Base-by-base conservation (phyloP, 2,797 vertebrate genomes). In the Tolypeutes matacus region DNA sequence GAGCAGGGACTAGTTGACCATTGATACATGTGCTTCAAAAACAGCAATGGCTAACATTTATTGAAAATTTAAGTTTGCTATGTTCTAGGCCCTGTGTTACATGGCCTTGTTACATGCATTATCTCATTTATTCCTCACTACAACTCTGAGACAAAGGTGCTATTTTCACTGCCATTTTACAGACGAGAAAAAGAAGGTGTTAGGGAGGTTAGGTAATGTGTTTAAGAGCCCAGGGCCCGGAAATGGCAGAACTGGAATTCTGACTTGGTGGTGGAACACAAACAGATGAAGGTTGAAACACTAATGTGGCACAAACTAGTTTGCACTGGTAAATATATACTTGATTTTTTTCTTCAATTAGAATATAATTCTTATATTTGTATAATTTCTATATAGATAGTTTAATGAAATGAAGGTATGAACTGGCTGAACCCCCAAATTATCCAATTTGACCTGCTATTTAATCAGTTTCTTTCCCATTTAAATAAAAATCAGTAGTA, bases 21-120 rank as follows among this genome's bases (percentile, higher is more conserved):
- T 3, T 4, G 13, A 49, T 5, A 18, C 12, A 11, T 7, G 27
- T 49, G 29, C 72, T 27, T 7, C 23, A 9, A 1, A 21, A 11
- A 39, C 23, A 20, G 82, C 9, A 4, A 0, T 0, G 1, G 7
- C 36, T 70, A 1, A 31, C 27, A 2, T 4, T 0, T 0, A 1
- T 1, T 3, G 9, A 70, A 62, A 5, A 17, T 62, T 8, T 6
- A 62, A 5, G 13, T 69, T 8, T 6, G 3, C 69, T 29, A 20
- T 2, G 2, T 1, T 7, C 20, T 15, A 39, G 34, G 51, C 21
- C 9, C 23, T 9, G 7, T 13, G 21, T 4, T 9, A 8, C 4
- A 4, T 25, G 46, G 46, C 46, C 46, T 31, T 53, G 17, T n/a
- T 13, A 2, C 0, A 0, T 7, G 12, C 11, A 12, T 29, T 27